Conservation (phyloP, 2,797 vertebrate species). For the Chromobotia macracanthus region DNA sequence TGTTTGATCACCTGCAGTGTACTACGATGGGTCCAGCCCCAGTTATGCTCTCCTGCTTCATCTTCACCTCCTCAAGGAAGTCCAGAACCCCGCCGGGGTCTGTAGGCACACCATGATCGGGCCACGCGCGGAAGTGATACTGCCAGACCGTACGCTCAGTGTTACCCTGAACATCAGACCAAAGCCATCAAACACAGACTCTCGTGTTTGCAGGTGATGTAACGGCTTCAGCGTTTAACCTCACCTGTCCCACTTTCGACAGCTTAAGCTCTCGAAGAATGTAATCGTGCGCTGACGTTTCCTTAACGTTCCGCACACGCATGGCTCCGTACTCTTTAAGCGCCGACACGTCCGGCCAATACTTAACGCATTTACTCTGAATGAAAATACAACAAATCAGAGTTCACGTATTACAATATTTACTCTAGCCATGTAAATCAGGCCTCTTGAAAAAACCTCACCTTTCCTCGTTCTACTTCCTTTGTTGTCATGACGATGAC, state of each 20-base stretch:
- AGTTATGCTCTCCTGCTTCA: slow-evolving; percentile 93
- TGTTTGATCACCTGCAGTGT: slow-evolving; percentile 89
- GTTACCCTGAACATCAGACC: slow-evolving; percentile 82
- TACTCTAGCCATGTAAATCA: not conserved
- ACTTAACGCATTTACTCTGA: slow-evolving; percentile 98
- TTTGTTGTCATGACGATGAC: slow-evolving; percentile 99
- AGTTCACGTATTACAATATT: not conserved
- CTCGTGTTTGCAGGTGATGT: not conserved
- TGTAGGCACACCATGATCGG: slow-evolving; percentile 93
- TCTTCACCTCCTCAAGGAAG: slow-evolving; percentile 96
- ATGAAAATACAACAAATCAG: slow-evolving; percentile 7
- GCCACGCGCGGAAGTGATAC: slow-evolving; percentile 98
- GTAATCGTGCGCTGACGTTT: slow-evolving; percentile 92
- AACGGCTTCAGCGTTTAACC: not conserved
- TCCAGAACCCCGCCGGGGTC: slow-evolving; percentile 95
- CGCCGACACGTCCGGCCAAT: slow-evolving; percentile 94
- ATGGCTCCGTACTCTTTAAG: slow-evolving; percentile 96
- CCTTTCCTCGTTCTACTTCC: slow-evolving; percentile 96
- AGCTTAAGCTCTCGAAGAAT: slow-evolving; percentile 93
- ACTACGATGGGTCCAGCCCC: slow-evolving; percentile 93
- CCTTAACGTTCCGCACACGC: slow-evolving; percentile 92
- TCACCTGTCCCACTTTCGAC: slow-evolving; percentile 95
- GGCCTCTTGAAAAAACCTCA: slow-evolving; percentile 58
- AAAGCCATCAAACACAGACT: not conserved
- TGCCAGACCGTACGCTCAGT: slow-evolving; percentile 98